These are phyloP conservation scores for Lepilemur ruficaudatus DNA, from an alignment of 2,797 vertebrate genomes.

Conservation along the genomic window DNA sequence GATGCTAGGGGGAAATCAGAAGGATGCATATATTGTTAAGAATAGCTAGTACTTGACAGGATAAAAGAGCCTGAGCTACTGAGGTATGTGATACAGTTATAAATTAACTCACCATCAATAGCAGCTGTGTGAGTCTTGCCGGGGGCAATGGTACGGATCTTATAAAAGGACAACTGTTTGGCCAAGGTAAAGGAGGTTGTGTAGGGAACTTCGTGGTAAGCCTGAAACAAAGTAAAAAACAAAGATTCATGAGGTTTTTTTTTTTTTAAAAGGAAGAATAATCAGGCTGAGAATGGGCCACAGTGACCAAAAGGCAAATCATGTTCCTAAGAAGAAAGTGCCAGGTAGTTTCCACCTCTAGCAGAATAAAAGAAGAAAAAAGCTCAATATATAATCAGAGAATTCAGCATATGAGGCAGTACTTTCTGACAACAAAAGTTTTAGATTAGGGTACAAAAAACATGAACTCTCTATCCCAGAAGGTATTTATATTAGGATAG, in stretches of 20 bases:
- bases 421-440: not conserved
- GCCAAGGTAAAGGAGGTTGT: conserved; percentile 95
- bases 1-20: not conserved
- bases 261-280: not conserved
- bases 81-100: not conserved
- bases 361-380: not conserved
- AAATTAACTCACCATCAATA: conserved; percentile 91
- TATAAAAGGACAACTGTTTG: conserved; percentile 95
- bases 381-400: not conserved
- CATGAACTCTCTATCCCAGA: not conserved
- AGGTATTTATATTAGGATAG: not conserved
- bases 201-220: conserved; percentile 93
- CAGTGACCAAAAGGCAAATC: not conserved
- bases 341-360: not conserved
- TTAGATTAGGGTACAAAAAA: not conserved
- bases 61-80: not conserved
- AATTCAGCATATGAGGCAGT: not conserved
- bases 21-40: not conserved
- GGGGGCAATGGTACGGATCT: conserved; percentile 92
- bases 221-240: conserved; percentile 83
- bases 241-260: not conserved
- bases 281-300: not conserved
- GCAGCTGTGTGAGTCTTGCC: conserved; percentile 97
- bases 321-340: not conserved
- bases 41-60: not conserved